Evolutionary conservation across 2,888 invertebrate genomes (phyloP).

Genomic region (Apamea crenata): DNA sequence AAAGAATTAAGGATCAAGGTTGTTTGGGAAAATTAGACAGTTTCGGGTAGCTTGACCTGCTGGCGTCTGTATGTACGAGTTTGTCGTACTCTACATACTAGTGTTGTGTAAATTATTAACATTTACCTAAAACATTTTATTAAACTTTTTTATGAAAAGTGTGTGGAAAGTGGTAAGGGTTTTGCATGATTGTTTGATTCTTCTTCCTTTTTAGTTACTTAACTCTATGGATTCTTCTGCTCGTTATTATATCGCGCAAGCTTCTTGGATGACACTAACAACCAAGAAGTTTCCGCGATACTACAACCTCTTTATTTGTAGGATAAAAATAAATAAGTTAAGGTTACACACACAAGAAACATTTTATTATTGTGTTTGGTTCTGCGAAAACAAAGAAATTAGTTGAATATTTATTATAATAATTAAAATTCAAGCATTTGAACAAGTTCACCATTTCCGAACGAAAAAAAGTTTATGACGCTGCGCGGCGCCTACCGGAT

Average conservation of each 20-base stretch:
- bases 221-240: too few species aligned
- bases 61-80: not conserved
- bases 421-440: not conserved
- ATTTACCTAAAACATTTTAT: not conserved
- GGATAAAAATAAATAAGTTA: too few species aligned
- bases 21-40: too few species aligned
- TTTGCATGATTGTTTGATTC: not conserved
- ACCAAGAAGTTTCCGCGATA: not conserved
- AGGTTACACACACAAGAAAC: too few species aligned
- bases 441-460: constrained; percentile 37
- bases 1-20: too few species aligned
- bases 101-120: not conserved
- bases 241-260: not conserved
- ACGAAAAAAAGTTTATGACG: constrained; percentile 30
- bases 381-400: not conserved
- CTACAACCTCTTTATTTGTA: not conserved
- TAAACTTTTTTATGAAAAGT: not conserved
- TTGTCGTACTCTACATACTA: too few species aligned
- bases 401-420: not conserved
- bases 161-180: not conserved
- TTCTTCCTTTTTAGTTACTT: too few species aligned
- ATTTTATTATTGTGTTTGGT: not conserved
- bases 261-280: not conserved
- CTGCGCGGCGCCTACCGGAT: constrained; percentile 76
- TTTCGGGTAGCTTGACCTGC: too few species aligned